phyloP scores from a whole-genome alignment of 2,888 invertebrate genomes.

The Psylliodes chrysocephalus region DNA sequence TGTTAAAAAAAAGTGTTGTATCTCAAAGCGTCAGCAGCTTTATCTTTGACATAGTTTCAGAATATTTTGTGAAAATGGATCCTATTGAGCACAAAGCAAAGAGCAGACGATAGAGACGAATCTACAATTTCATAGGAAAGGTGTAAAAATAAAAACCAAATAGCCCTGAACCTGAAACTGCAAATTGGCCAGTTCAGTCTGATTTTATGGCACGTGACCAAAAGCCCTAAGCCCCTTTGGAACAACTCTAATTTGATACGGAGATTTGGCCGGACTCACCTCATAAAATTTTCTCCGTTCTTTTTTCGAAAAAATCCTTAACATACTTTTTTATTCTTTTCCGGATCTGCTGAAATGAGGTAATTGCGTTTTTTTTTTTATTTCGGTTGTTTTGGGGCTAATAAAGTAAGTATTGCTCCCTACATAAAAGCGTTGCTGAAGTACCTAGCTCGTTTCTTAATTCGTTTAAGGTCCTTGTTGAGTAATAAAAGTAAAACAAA shows the following conservation, averaged over 20 bases:
- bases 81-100: no score
- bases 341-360: neutral
- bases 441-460: neutral
- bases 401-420: slow-evolving; percentile 8
- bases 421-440: neutral
- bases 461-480: neutral
- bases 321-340: slow-evolving; percentile 6
- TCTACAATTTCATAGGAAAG: no score
- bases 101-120: no score
- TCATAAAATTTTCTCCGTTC: slow-evolving; percentile 29
- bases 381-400: neutral
- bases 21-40: no score
- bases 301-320: slow-evolving; percentile 2
- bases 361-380: slow-evolving; percentile 12
- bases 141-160: slow-evolving; percentile 32
- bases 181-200: slow-evolving; percentile 44
- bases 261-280: slow-evolving; percentile 21
- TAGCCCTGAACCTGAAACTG: slow-evolving; percentile 41
- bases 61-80: no score
- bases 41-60: no score
- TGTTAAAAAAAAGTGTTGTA: no score
- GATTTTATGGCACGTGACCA: slow-evolving; percentile 50
- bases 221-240: slow-evolving; percentile 30
- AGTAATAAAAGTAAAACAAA: slow-evolving; percentile 2
- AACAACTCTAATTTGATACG: slow-evolving; percentile 18